Conservation (phyloP, 2,797 vertebrate genomes). For the Premnoplex brunnescens region DNA sequence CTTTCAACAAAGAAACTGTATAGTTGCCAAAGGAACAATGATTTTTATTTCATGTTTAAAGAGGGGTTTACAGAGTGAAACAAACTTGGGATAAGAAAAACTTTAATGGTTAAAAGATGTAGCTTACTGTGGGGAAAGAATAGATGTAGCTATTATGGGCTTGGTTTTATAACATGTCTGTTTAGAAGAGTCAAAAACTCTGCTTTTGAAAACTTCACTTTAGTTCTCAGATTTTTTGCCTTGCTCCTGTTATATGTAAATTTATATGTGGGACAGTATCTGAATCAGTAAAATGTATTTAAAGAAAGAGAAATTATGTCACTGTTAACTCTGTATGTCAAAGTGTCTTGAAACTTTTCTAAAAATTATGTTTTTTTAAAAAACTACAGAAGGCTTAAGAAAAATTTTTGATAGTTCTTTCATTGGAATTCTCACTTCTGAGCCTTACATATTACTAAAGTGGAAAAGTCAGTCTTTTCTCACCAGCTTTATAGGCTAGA, state of each 20-base stretch:
- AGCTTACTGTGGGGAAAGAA: background rate
- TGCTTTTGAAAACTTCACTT: background rate
- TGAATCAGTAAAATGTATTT: background rate
- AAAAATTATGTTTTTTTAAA: background rate
- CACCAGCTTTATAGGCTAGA: background rate
- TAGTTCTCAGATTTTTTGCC: background rate
- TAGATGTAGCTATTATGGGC: background rate
- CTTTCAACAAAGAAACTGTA: constrained; percentile 30
- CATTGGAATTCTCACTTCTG: background rate
- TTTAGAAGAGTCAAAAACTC: background rate
- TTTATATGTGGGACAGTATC: background rate
- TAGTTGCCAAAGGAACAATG: constrained; percentile 35
- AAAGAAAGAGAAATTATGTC: background rate
- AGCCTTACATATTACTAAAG: background rate
- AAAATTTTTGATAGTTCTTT: background rate
- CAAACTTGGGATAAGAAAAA: constrained; percentile 9
- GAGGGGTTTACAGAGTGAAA: constrained; percentile 9
- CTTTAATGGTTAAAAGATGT: constrained; percentile 27
- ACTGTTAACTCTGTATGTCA: background rate
- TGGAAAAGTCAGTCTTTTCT: background rate
- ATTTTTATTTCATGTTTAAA: constrained; percentile 52
- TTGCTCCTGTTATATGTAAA: background rate
- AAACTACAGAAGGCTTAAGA: background rate
- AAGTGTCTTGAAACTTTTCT: background rate
- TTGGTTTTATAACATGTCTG: background rate